These are phyloP conservation scores for Bufo gargarizans DNA, from an alignment of 2,113 vertebrate species.

Conservation along the genomic window DNA sequence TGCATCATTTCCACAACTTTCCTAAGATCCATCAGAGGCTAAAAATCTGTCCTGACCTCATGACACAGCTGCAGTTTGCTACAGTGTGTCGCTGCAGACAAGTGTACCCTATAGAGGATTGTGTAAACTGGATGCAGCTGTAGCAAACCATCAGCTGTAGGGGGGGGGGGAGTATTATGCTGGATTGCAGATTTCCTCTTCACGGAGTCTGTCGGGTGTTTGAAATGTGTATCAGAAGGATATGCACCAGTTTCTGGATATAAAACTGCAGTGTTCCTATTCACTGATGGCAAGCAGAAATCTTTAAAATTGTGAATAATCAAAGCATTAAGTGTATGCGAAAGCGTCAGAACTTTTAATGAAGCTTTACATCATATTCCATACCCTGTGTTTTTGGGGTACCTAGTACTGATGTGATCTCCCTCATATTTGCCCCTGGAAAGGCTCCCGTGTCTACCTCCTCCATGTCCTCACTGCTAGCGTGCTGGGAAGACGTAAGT, in stretches of 20 bases:
- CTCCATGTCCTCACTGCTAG: constrained; percentile 77
- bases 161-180: too few species aligned
- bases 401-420: constrained; percentile 64
- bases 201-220: too few species aligned
- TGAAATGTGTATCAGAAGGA: too few species aligned
- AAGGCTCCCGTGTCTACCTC: constrained; percentile 80
- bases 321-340: background rate
- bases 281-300: background rate
- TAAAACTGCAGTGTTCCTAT: background rate
- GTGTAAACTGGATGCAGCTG: background rate
- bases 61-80: background rate
- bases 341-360: background rate
- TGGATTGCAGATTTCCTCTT: too few species aligned
- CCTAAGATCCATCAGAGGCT: too few species aligned
- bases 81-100: background rate
- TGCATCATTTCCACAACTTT: too few species aligned
- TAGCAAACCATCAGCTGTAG: too few species aligned
- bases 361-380: background rate
- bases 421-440: constrained; percentile 70
- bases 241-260: background rate
- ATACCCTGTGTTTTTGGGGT: constrained; percentile 50
- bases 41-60: too few species aligned
- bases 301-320: background rate
- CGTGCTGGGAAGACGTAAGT: constrained; percentile 83
- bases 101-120: too few species aligned